Conservation (phyloP, 2,888 invertebrate species). For the Metacarcinus magister region DNA sequence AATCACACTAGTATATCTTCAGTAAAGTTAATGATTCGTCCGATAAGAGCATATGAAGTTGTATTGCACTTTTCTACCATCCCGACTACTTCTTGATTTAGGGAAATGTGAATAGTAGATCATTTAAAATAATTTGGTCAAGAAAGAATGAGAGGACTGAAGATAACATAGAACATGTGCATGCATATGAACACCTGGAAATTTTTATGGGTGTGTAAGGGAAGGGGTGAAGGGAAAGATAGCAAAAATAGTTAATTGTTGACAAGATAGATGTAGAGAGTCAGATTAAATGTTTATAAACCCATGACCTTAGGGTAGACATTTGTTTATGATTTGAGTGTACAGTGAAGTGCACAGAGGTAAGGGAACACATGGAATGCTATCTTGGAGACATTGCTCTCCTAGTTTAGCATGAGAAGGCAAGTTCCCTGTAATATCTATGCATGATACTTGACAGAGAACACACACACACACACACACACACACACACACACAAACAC, state of each 20-base stretch:
- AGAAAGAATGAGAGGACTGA: neutral
- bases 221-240: neutral
- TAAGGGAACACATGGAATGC: neutral
- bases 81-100: neutral
- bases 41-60: neutral
- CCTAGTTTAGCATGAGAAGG: neutral
- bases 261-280: neutral
- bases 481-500: neutral
- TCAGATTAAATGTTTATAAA: neutral
- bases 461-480: neutral
- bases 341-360: neutral
- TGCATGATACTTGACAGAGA: constrained; percentile 8
- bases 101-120: neutral
- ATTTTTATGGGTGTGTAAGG: neutral
- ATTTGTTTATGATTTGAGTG: neutral
- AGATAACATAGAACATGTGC: neutral
- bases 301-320: neutral
- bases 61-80: neutral
- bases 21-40: neutral
- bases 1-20: neutral
- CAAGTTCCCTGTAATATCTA: constrained; percentile 45
- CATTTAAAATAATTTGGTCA: too few species aligned
- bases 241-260: neutral
- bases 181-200: neutral
- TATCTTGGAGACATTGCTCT: neutral